phyloP scores from a whole-genome alignment of 1,140 invertebrate species.

The Drosophila kanapiae region DNA sequence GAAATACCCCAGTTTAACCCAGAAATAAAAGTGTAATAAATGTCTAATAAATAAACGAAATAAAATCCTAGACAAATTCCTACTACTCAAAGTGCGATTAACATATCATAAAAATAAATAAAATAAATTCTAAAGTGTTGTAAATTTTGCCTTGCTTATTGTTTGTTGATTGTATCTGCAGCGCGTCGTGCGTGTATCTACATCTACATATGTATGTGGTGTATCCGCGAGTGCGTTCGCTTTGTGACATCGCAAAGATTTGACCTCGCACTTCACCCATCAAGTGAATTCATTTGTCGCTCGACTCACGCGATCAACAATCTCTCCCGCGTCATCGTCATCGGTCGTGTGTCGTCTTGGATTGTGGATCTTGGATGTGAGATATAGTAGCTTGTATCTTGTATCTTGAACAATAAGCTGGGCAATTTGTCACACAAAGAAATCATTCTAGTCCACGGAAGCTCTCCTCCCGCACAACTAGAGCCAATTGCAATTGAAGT shows the following conservation, averaged over 20 bases:
- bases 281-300: conserved; percentile 73
- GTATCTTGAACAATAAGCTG: conserved; percentile 12
- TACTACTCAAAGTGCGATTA: not conserved
- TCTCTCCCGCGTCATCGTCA: conserved; percentile 41
- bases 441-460: conserved; percentile 71
- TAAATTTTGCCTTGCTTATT: conserved; percentile 34
- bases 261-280: conserved; percentile 84
- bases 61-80: not conserved
- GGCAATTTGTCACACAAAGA: conserved; percentile 79
- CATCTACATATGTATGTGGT: conserved; percentile 6
- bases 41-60: conserved; percentile 1
- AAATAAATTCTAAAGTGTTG: conserved; percentile 12
- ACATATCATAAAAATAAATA: not conserved
- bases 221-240: conserved; percentile 55
- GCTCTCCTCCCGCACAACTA: conserved; percentile 28
- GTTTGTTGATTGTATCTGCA: conserved; percentile 53
- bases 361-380: conserved; percentile 2
- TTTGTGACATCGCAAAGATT: conserved; percentile 75
- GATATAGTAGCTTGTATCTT: conserved; percentile 8
- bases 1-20: not conserved
- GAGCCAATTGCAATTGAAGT: conserved; percentile 61
- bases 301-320: conserved; percentile 43
- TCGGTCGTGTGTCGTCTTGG: conserved; percentile 30
- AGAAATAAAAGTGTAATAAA: not conserved
- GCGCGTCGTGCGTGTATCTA: conserved; percentile 26